These are phyloP conservation scores for Abrostola triplasia DNA, from an alignment of 2,888 invertebrate genomes.

Conservation along the genomic window DNA sequence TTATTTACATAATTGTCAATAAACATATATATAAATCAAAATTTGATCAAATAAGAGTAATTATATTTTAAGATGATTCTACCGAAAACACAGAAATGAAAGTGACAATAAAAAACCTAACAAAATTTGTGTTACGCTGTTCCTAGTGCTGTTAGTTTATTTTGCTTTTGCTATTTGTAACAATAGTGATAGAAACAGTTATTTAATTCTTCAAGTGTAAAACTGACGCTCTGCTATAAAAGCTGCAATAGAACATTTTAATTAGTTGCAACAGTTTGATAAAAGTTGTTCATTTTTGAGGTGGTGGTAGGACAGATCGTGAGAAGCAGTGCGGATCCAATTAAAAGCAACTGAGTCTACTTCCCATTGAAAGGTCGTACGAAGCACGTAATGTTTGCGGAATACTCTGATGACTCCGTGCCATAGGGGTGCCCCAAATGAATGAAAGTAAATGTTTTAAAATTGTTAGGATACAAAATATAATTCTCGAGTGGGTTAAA, in stretches of 20 bases:
- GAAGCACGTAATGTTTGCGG: conserved; percentile 52
- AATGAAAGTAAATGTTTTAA: background rate
- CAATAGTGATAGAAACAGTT: conserved; percentile 29
- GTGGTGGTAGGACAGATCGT: conserved; percentile 62
- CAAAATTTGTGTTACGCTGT: conserved; percentile 17
- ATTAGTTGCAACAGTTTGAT: conserved; percentile 68
- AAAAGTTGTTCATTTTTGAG: conserved; percentile 73
- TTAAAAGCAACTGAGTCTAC: conserved; percentile 71
- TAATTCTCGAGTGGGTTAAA: too few species aligned
- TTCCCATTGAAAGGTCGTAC: conserved; percentile 68
- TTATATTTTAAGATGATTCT: conserved; percentile 1
- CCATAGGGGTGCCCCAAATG: conserved; percentile 34
- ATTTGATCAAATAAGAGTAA: too few species aligned
- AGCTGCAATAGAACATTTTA: conserved; percentile 62
- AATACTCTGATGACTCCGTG: conserved; percentile 51
- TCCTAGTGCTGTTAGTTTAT: conserved; percentile 29
- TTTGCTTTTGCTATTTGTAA: conserved; percentile 38
- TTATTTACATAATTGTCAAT: too few species aligned
- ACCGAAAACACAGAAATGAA: conserved; percentile 7
- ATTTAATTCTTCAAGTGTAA: conserved; percentile 26
- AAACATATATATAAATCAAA: too few species aligned
- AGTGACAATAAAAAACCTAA: conserved; percentile 9
- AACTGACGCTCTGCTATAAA: conserved; percentile 44
- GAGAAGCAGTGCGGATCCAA: conserved; percentile 71
- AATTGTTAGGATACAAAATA: too few species aligned